Base-by-base conservation (phyloP, 2,797 vertebrate genomes). In the Macropus fuliginosus region DNA sequence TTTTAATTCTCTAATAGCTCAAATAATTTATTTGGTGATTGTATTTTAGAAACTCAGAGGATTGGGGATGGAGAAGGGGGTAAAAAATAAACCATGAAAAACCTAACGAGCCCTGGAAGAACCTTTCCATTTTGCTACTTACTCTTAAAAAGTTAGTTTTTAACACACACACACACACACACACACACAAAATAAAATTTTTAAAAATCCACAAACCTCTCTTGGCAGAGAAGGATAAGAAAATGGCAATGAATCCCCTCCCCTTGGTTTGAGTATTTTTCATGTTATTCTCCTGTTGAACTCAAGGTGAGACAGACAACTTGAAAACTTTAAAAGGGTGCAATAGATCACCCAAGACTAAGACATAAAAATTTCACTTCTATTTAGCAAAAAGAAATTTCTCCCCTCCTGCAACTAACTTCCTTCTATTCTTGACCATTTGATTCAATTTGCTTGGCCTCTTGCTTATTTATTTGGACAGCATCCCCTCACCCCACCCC, bases 291-390 rank as follows among this genome's bases (percentile, higher is more conserved):
- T 97, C 94, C 46, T 59, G 92, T 90, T 50, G 34, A 95, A 96
- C 95, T 96, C 91, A 91, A 97, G 62, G 57, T 94, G 96, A 95
- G 95, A 59, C 91, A 91, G 31, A 81, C 12, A 0, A 4, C 95
- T 90, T 94, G 93, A 95, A 98, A 98, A 98, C 97, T 98, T 98
- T 96, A 96, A 91, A 92, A 93, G 24, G 50, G 50, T 92, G 90
- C 31, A 92, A n/a, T 16, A 91, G 93, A 59, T 62, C 95, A 91
- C 95, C 92, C 52, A 90, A 59, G 12, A 91, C 50, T 91, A 55
- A 13, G 52, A 55, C 40, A 50, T 46, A 87, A 27, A 46, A 94
- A 55, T 50, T 92, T 91, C 93, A 31, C 3, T 21, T 91, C 56
- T 54, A 55, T 93, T 90, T 40, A n/a, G 91, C 93, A 96, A 94